These are phyloP conservation scores for Campylomormyrus numenius DNA, from an alignment of 2,113 vertebrate species.

Conservation along the genomic window DNA sequence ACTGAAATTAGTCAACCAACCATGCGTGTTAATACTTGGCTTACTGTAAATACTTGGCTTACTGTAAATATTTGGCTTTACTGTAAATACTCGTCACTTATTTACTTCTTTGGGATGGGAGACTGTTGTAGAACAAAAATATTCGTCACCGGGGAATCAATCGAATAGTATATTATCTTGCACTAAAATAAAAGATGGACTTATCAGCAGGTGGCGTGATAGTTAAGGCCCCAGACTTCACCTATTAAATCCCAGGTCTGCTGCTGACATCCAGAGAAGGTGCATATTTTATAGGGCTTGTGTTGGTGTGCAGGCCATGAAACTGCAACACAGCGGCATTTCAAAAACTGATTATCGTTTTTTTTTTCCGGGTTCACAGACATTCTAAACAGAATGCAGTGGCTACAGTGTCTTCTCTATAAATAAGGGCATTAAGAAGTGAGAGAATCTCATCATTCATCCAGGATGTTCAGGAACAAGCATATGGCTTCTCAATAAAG, in stretches of 20 bases:
- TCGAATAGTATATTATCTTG: neutral
- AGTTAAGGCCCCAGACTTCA: neutral
- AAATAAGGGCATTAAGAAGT: neutral
- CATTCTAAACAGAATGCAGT: neutral
- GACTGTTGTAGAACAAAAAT: neutral
- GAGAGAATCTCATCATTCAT: neutral
- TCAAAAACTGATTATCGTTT: neutral
- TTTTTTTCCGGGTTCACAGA: neutral
- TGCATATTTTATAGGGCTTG: neutral
- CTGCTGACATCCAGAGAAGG: neutral
- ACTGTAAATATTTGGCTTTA: neutral
- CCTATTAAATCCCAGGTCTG: neutral
- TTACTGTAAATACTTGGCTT: neutral
- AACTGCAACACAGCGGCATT: neutral
- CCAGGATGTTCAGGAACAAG: conserved; percentile 12
- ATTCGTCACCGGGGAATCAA: neutral
- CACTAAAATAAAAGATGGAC: neutral
- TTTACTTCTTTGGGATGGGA: neutral
- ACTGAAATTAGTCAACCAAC: neutral
- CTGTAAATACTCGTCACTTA: neutral
- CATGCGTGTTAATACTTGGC: neutral
- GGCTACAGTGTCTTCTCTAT: neutral
- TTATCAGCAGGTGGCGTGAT: neutral
- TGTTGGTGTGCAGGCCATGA: neutral
- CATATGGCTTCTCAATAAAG: conserved; percentile 30